Conservation (phyloP, 2,113 vertebrate genomes). For the Gallinago undulata region DNA sequence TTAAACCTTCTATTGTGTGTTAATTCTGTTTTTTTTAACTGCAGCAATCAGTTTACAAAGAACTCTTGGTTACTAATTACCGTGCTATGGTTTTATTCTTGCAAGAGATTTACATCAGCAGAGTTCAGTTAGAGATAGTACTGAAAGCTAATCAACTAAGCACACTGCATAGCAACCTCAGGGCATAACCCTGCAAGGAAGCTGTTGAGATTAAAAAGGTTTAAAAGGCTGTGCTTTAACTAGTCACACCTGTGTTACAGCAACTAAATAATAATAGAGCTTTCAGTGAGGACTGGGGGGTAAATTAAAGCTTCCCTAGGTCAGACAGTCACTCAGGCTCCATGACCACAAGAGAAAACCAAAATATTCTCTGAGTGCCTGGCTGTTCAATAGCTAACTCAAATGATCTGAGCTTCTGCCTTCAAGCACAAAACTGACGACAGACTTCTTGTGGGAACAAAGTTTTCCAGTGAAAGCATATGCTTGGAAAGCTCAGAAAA, state of each 20-base stretch:
- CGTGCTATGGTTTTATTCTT: neutral
- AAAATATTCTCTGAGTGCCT: neutral
- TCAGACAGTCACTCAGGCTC: neutral
- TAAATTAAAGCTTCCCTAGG: neutral
- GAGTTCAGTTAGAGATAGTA: too few species aligned
- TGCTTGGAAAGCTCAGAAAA: slow-evolving; percentile 14
- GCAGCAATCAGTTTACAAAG: neutral
- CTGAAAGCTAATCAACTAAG: neutral
- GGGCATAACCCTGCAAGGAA: neutral
- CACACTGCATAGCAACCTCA: neutral
- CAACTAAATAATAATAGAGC: neutral
- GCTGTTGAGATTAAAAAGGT: neutral
- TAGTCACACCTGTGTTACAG: neutral
- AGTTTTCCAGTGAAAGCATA: slow-evolving; percentile 52
- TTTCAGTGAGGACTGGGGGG: neutral
- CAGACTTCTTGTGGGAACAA: slow-evolving; percentile 30
- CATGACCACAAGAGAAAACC: neutral
- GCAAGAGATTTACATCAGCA: neutral
- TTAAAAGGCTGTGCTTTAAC: neutral
- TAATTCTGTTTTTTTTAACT: neutral
- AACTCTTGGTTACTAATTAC: slow-evolving; percentile 16
- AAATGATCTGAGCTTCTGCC: neutral
- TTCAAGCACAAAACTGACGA: slow-evolving; percentile 24
- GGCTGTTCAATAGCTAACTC: neutral
- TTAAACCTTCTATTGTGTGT: neutral